Evolutionary conservation across 2,113 vertebrate species (phyloP).

Genomic region (Hemiscyllium ocellatum): DNA sequence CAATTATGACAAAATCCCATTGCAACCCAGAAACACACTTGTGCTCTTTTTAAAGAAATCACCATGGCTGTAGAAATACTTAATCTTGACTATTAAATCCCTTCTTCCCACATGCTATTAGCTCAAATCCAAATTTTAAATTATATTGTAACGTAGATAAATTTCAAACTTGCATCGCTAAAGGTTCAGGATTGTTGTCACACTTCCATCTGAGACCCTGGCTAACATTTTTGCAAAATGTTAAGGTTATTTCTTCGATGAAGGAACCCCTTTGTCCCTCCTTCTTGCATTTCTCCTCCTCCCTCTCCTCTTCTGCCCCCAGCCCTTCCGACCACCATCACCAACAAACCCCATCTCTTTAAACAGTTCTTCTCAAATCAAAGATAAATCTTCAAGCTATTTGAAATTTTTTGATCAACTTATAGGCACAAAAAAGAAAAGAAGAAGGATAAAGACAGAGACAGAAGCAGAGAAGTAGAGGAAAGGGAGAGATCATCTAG

Average conservation of each 20-base stretch:
- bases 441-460: constrained; percentile 85
- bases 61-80: too few relatives aligned
- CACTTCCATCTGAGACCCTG: neutral
- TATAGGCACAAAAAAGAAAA: constrained; percentile 94
- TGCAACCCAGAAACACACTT: too few relatives aligned
- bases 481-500: constrained; percentile 80
- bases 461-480: constrained; percentile 62
- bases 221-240: neutral
- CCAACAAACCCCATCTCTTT: neutral
- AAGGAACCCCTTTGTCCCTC: neutral
- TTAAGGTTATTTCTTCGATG: neutral
- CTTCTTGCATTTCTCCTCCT: neutral
- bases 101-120: too few relatives aligned
- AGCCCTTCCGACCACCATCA: too few relatives aligned
- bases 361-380: neutral
- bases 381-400: neutral
- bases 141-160: too few relatives aligned
- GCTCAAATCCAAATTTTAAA: too few relatives aligned
- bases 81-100: too few relatives aligned
- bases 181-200: neutral
- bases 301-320: too few relatives aligned
- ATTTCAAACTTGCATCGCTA: too few relatives aligned
- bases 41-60: too few relatives aligned
- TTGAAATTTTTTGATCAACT: neutral
- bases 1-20: too few relatives aligned